A percentile compares a stretch with the other conserved stretches of the same genome.
Evolutionary conservation across 1,140 invertebrate genomes (phyloP).

Genomic region (Calliphora vicina): DNA sequence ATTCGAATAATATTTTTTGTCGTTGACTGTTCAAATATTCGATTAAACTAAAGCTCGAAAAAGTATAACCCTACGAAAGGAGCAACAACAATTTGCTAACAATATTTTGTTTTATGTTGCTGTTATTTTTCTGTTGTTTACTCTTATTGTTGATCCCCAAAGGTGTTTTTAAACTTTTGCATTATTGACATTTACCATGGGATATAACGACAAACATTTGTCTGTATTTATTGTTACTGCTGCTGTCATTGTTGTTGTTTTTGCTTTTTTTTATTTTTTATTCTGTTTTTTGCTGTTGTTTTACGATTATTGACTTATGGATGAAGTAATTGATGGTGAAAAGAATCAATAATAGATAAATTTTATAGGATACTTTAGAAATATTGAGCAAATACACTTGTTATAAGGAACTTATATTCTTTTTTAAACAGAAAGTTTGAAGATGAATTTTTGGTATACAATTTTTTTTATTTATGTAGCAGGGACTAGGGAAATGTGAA

Average conservation of each 20-base stretch:
- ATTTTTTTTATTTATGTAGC: too few species aligned
- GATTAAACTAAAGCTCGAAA: too few species aligned
- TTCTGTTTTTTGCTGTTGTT: neutral
- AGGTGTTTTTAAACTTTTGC: slow-evolving; percentile 17
- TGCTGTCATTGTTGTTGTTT: neutral
- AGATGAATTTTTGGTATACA: too few species aligned
- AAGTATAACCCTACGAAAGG: too few species aligned
- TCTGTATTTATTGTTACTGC: neutral
- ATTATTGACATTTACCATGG: neutral
- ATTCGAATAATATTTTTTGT: too few species aligned
- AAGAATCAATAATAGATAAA: neutral
- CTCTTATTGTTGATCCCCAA: neutral
- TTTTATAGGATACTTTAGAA: neutral
- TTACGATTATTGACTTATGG: slow-evolving; percentile 26
- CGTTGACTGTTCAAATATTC: too few species aligned
- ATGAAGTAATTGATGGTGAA: neutral
- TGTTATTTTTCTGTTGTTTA: neutral
- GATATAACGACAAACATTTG: neutral
- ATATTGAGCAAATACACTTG: too few species aligned
- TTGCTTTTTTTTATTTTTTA: neutral
- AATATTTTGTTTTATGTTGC: neutral
- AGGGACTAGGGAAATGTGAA: too few species aligned
- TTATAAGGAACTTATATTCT: too few species aligned
- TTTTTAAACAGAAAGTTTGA: too few species aligned
- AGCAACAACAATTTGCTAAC: neutral